Base-by-base conservation (phyloP, 2,113 vertebrate genomes). In the Gracilinanus agilis region DNA sequence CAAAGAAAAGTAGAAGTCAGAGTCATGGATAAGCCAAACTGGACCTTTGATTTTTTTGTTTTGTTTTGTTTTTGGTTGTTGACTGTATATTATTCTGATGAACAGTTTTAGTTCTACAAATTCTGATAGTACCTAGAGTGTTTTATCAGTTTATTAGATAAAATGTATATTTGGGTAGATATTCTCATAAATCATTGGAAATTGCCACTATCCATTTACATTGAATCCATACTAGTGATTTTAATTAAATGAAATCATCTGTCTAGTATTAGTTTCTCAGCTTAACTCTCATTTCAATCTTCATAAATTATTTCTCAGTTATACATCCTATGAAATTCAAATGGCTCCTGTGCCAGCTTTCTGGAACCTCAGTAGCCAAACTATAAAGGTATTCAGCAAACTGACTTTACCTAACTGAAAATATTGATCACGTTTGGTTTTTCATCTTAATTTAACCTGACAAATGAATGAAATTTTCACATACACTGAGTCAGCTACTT, bases 171-270 rank as follows among this genome's bases (percentile, higher is more conserved):
- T 97, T 96, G 94, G 93, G 94, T 96, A 97, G 95, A 94, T 90
- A 75, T 93, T 90, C 91, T 97, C 97, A 97, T 97, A 97, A 96
- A 96, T 98, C 96, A 95, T 49, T 96, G 55, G 90, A 97, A 97
- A 98, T 96, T 97, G 97, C 96, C 94, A 97, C 94, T 92, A 96
- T 93, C 94, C 96, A 96, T 97, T 97, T 97, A 96, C 97, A 97
- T 96, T 90, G 90, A 97, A 96, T 92, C 97, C 97, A 95, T 97
- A 97, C 88, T 96, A 96, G 94, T 96, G 96, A 95, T 95, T 98
- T 97, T 97, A 97, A 98, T 98, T 97, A 98, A 97, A 97, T 97
- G 97, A 98, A 98, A 96, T 98, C 97, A 97, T 97, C 96, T 98
- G 93, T 96, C 96, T 97, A 96, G 96, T 97, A 98, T 97, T 97